Evolutionary conservation across 2,888 invertebrate genomes (phyloP).

Genomic region (Microctonus hyperodae): DNA sequence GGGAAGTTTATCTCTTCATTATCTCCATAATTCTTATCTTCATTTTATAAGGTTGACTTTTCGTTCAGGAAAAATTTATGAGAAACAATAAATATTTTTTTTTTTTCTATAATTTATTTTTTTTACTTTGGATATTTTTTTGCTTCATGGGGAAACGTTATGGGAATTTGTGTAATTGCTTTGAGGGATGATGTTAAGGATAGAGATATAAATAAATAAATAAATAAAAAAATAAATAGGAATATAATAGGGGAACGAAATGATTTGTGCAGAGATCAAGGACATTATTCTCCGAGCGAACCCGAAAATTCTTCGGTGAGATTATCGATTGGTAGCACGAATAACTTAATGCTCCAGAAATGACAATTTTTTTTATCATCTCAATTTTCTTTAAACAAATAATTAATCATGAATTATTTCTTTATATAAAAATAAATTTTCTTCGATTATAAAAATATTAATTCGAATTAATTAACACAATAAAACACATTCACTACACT

Average conservation of each 20-base stretch:
- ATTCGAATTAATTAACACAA: no score
- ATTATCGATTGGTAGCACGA: constrained; percentile 38
- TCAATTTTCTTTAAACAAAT: background rate
- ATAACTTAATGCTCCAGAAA: constrained; percentile 29
- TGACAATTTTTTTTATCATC: background rate
- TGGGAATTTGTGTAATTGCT: background rate
- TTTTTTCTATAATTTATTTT: background rate
- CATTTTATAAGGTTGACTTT: background rate
- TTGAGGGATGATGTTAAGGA: background rate
- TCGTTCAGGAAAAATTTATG: background rate
- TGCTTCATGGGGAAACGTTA: background rate
- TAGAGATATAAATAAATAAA: background rate
- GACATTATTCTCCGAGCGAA: constrained; percentile 22
- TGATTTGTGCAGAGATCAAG: constrained; percentile 12
- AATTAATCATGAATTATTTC: background rate
- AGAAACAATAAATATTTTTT: background rate
- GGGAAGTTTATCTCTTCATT: constrained; percentile 26
- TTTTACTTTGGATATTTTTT: background rate
- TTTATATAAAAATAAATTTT: no score
- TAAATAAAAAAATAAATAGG: background rate
- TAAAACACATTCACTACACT: background rate
- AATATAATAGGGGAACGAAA: background rate
- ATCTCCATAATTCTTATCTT: background rate
- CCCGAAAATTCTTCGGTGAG: constrained; percentile 29
- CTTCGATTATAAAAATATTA: no score